These are phyloP conservation scores for Sandelia bainsii DNA, from an alignment of 2,797 vertebrate genomes.

Conservation along the genomic window DNA sequence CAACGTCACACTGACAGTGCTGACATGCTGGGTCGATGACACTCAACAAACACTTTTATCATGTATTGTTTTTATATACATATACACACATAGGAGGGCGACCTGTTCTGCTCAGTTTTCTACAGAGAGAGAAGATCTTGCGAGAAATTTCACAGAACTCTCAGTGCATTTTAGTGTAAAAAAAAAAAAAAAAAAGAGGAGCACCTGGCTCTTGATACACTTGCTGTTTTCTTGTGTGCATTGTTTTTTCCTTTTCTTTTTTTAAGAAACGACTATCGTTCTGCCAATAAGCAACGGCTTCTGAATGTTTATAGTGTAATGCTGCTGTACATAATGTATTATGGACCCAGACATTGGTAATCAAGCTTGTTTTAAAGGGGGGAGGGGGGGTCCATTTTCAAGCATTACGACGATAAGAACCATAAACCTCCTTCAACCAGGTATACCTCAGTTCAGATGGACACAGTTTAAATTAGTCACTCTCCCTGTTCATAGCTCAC, in stretches of 20 bases:
- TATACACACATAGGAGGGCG: constrained; percentile 45
- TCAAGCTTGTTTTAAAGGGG: constrained; percentile 81
- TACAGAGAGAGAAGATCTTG: constrained; percentile 57
- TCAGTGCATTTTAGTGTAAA: constrained; percentile 93
- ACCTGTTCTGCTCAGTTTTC: constrained; percentile 56
- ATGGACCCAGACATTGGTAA: constrained; percentile 87
- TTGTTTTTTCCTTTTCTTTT: constrained; percentile 82
- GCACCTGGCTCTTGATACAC: constrained; percentile 90
- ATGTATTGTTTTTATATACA: constrained; percentile 74
- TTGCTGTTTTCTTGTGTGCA: constrained; percentile 86
- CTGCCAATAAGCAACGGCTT: constrained; percentile 99
- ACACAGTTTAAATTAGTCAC: constrained; percentile 68
- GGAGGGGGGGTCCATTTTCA: constrained; percentile 89
- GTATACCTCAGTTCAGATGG: constrained; percentile 97
- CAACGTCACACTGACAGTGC: constrained; percentile 17
- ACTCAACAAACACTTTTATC: constrained; percentile 59
- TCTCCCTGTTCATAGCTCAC: constrained; percentile 54
- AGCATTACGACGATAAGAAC: constrained; percentile 87
- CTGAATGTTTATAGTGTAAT: constrained; percentile 99
- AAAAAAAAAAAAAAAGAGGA: constrained; percentile 81
- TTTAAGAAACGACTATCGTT: constrained; percentile 93
- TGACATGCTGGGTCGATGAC: constrained; percentile 46
- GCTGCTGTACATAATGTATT: constrained; percentile 93
- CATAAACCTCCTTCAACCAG: constrained; percentile 98
- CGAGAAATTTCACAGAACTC: constrained; percentile 76